phyloP scores from a whole-genome alignment of 2,888 invertebrate species.

The Scaptodrosophila latifasciaeformis region DNA sequence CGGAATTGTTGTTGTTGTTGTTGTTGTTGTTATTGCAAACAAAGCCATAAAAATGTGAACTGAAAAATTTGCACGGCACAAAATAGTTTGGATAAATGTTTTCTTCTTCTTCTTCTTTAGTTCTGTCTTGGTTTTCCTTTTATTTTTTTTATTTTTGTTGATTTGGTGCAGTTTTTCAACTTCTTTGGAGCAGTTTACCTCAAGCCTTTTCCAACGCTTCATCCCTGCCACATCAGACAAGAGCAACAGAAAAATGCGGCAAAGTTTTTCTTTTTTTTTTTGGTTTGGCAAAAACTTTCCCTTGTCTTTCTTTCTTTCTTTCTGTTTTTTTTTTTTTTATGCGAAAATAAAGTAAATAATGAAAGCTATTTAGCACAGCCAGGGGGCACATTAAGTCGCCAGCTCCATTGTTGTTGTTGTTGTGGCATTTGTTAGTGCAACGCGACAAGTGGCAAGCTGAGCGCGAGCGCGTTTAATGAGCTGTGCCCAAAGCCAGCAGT shows the following conservation, averaged over 20 bases:
- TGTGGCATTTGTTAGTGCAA: slow-evolving; percentile 5
- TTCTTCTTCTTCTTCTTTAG: too few relatives aligned
- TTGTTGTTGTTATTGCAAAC: too few relatives aligned
- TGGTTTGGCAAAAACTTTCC: neutral
- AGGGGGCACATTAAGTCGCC: slow-evolving; percentile 54
- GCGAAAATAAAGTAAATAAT: slow-evolving; percentile 60
- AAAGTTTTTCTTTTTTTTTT: too few relatives aligned
- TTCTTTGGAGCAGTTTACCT: too few relatives aligned
- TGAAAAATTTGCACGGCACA: slow-evolving; percentile 1
- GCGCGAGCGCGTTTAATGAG: slow-evolving; percentile 51
- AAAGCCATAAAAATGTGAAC: neutral
- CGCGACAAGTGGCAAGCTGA: slow-evolving; percentile 41
- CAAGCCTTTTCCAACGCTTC: too few relatives aligned
- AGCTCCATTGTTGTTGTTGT: slow-evolving; percentile 30
- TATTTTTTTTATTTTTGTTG: too few relatives aligned
- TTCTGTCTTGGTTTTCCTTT: too few relatives aligned
- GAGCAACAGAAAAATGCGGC: too few relatives aligned
- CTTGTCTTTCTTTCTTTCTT: neutral
- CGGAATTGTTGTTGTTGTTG: too few relatives aligned
- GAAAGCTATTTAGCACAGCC: slow-evolving; percentile 64
- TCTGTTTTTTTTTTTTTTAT: slow-evolving; percentile 32
- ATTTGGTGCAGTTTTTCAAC: too few relatives aligned
- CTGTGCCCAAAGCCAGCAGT: slow-evolving; percentile 29
- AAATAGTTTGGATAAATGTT: slow-evolving; percentile 22
- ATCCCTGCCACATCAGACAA: too few relatives aligned